phyloP scores from a whole-genome alignment of 2,888 invertebrate species.

The Trachelus iudaicus region DNA sequence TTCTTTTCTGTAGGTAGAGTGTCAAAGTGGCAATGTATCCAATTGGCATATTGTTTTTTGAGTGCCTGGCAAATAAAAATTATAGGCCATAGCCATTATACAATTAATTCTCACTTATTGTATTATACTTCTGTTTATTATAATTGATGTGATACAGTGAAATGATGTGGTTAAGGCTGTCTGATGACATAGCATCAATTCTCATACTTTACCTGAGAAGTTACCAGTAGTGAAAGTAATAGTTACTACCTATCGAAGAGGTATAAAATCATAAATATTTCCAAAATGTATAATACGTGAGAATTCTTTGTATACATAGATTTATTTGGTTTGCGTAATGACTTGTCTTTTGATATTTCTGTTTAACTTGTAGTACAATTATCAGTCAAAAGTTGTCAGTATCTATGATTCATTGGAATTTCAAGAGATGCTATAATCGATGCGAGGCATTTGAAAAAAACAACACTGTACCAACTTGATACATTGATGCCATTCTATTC shows the following conservation, averaged over 20 bases:
- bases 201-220: background rate
- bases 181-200: background rate
- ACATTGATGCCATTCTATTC: background rate
- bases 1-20: slow-evolving; percentile 36
- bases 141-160: background rate
- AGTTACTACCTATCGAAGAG: background rate
- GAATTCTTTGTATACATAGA: background rate
- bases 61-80: background rate
- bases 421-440: background rate
- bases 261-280: background rate
- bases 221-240: background rate
- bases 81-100: background rate
- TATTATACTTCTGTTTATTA: background rate
- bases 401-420: background rate
- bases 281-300: background rate
- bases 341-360: background rate
- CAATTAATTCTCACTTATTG: background rate
- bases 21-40: background rate
- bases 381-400: background rate
- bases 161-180: background rate
- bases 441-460: background rate
- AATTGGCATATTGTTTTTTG: background rate
- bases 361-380: background rate
- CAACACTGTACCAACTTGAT: background rate
- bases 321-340: background rate